Base-by-base conservation (phyloP, 2,888 invertebrate genomes). In the Oscheius sp. region DNA sequence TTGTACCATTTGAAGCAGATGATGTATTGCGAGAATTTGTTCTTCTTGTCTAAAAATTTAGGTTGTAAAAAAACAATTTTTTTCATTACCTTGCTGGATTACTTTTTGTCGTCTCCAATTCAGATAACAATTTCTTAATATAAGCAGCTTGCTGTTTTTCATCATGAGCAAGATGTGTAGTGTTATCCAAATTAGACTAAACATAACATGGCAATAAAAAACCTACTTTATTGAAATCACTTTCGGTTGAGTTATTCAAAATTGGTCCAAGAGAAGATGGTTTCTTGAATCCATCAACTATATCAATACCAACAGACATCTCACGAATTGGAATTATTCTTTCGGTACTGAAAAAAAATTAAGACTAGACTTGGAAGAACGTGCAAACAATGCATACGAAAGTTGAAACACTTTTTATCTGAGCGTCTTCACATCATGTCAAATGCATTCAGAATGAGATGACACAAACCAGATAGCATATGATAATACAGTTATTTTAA, bases 1-100 rank as follows among this genome's bases (percentile, higher is more conserved):
- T 45, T 87, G 84, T 4, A 89, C 87, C 75, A 89, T 81, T 64
- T 87, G 86, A 36, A 87, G 86, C 61, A 89, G 80, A 32, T 86
- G 84, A 36, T 86, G 71, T 84, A 89, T 86, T 9, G 88, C 63
- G 14, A 49, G 6, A 12, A 38, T 41, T 26, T 64, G 67, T 47
- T 73, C 70, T 12, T 30, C 41, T 20, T 28, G 24, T 14, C 67
- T 67, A 28, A 26, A 8, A 41, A 41, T 24, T 24, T 9, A 24
- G 22, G 1, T 2, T 14, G 30, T 9, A 24, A 20, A 61, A 61
- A n/a, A 28, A 44, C 14, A 26, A n/a, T n/a, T n/a, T n/a, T n/a
- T n/a, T n/a, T n/a, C 4, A 26, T 22, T 30, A 65, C 65, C 54
- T 38, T 6, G 36, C 12, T 0, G 65, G 65, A 6, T 65, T 24